A percentile compares a stretch with the other conserved stretches of the same genome.
Conservation (phyloP, 2,113 vertebrate genomes). For the Stigmatopora argus region DNA sequence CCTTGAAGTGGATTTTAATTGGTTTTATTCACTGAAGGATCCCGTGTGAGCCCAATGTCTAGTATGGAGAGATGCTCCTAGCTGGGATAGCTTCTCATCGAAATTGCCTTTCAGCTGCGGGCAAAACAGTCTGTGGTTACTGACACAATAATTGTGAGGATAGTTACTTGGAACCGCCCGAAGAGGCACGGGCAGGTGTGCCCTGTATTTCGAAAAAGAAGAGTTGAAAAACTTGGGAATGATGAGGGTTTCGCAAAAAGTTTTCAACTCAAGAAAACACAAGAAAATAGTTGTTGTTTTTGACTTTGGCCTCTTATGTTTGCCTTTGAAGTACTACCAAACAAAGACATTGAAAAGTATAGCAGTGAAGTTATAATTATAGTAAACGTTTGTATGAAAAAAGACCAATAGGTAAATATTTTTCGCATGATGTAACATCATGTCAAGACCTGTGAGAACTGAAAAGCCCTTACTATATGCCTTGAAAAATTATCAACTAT, state of each 20-base stretch:
- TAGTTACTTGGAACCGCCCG: conserved; percentile 22
- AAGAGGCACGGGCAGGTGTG: conserved; percentile 21
- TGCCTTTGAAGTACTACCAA: no score
- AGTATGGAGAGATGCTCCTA: neutral
- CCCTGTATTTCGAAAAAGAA: neutral
- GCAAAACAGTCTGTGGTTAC: conserved; percentile 43
- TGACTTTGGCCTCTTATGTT: no score
- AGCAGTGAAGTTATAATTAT: neutral
- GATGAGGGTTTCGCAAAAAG: neutral
- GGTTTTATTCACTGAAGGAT: conserved; percentile 9
- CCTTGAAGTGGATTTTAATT: conserved; percentile 18
- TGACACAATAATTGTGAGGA: conserved; percentile 50
- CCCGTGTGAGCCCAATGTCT: neutral
- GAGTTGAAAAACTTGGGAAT: neutral
- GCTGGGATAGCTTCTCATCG: neutral
- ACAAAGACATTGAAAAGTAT: no score
- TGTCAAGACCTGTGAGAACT: neutral
- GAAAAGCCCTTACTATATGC: neutral
- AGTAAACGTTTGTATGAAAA: neutral
- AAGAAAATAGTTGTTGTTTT: no score
- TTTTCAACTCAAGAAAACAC: neutral
- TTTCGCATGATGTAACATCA: no score
- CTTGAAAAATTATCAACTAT: no score
- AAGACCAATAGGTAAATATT: neutral
- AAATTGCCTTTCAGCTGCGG: conserved; percentile 35